Percentiles rank a stretch among this genome's conserved stretches.
Evolutionary conservation across 1,140 invertebrate genomes (phyloP).

Genomic region (Philaenus spumarius): DNA sequence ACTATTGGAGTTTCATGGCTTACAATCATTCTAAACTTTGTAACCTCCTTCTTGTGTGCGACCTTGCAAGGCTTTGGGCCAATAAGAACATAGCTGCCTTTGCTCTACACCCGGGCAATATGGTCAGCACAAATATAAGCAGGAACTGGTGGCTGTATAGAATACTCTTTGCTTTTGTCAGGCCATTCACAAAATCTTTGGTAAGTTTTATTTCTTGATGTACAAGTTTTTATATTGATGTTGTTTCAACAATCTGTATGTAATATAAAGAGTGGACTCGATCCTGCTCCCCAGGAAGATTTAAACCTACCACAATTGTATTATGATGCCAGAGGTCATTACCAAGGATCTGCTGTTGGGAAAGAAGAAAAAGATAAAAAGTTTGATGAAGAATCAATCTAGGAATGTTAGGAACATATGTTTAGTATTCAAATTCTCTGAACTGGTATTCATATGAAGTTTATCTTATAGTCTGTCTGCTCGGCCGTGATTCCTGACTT

Average conservation of each 20-base stretch:
- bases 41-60: constrained; percentile 76
- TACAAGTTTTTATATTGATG: too few relatives aligned
- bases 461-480: too few relatives aligned
- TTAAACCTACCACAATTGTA: too few relatives aligned
- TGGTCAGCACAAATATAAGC: constrained; percentile 69
- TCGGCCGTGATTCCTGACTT: too few relatives aligned
- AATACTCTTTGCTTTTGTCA: constrained; percentile 66
- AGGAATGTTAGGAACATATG: neutral
- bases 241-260: too few relatives aligned
- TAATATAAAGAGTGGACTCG: too few relatives aligned
- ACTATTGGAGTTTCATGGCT: constrained; percentile 71
- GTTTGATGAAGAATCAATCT: too few relatives aligned
- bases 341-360: too few relatives aligned
- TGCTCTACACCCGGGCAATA: constrained; percentile 87
- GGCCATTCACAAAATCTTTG: constrained; percentile 93
- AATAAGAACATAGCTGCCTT: constrained; percentile 65
- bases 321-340: too few relatives aligned
- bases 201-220: constrained; percentile 59
- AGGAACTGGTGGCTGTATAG: constrained; percentile 78
- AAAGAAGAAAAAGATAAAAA: too few relatives aligned
- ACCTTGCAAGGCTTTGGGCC: constrained; percentile 63
- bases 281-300: too few relatives aligned
- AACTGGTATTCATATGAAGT: neutral
- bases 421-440: neutral
- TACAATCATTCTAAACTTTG: constrained; percentile 90